These are phyloP conservation scores for Austrofundulus limnaeus DNA, from an alignment of 2,113 vertebrate genomes.

Conservation along the genomic window DNA sequence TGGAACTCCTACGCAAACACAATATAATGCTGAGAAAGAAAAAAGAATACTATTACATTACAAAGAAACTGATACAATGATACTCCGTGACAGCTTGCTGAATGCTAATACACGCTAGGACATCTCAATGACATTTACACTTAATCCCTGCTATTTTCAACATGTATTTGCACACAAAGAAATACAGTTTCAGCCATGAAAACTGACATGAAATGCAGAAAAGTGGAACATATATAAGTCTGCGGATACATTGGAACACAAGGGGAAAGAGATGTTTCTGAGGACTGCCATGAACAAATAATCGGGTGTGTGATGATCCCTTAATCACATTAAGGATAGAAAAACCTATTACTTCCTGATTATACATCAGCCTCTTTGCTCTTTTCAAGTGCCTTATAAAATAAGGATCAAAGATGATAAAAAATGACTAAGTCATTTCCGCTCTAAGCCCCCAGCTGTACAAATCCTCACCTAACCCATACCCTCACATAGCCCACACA, in stretches of 20 bases:
- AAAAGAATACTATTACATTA: constrained; percentile 17
- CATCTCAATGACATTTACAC: constrained; percentile 38
- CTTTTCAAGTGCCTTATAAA: constrained; percentile 30
- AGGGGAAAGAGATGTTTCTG: constrained; percentile 29
- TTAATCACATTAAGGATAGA: constrained; percentile 63
- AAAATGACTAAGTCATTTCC: constrained; percentile 41
- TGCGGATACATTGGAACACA: constrained; percentile 17
- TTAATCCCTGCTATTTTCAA: constrained; percentile 8
- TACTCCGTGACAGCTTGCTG: constrained; percentile 8
- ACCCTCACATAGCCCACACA: constrained; percentile 35
- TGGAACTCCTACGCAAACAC: constrained; percentile 43
- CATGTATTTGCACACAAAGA: constrained; percentile 1
- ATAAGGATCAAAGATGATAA: constrained; percentile 34
- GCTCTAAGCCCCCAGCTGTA: constrained; percentile 10
- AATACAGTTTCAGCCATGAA: not conserved
- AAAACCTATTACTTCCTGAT: constrained; percentile 62
- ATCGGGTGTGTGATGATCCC: constrained; percentile 45
- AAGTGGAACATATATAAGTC: constrained; percentile 13
- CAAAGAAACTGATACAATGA: constrained; percentile 27
- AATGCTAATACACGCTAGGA: constrained; percentile 15
- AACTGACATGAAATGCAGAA: constrained; percentile 24
- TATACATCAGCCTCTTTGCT: constrained; percentile 43
- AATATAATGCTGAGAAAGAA: constrained; percentile 21
- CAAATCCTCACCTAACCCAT: constrained; percentile 34
- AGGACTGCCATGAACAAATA: constrained; percentile 45